Percentiles rank a stretch among this genome's conserved stretches.
These are phyloP conservation scores for Cynopterus sphinx DNA, from an alignment of 2,797 vertebrate genomes.

Conservation along the genomic window DNA sequence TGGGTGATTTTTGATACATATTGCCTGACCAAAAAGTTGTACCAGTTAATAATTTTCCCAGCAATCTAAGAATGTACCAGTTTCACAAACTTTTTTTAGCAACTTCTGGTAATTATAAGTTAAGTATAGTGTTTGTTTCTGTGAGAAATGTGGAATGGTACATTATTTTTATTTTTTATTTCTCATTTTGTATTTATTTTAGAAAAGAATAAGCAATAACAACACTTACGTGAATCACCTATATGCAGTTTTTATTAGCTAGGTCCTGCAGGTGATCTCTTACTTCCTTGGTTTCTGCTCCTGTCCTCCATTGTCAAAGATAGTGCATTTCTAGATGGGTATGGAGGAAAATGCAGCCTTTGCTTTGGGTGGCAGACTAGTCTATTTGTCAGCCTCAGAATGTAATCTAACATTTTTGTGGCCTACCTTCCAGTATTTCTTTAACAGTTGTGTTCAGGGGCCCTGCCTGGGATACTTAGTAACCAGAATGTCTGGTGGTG, in stretches of 20 bases:
- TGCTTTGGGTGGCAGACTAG: background rate
- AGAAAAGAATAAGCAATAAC: background rate
- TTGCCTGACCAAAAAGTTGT: background rate
- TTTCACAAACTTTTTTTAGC: background rate
- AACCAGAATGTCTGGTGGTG: slow-evolving; percentile 1
- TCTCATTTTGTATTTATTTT: background rate
- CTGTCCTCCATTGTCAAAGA: background rate
- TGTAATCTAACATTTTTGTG: slow-evolving; percentile 41
- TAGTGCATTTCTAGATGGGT: background rate
- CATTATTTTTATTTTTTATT: background rate
- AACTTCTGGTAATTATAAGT: slow-evolving; percentile 15
- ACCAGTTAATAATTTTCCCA: background rate
- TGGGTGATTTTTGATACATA: background rate
- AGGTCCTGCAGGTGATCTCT: background rate
- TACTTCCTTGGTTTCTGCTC: background rate
- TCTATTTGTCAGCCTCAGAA: slow-evolving; percentile 6
- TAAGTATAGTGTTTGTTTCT: background rate
- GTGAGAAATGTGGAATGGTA: background rate
- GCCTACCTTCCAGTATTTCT: slow-evolving; percentile 18
- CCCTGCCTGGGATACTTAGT: slow-evolving; percentile 26
- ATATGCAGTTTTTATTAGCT: background rate
- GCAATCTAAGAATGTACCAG: background rate
- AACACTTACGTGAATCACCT: background rate
- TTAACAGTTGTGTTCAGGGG: slow-evolving; percentile 20
- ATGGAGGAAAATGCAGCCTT: background rate